These are phyloP conservation scores for Theristus sp. DNA, from an alignment of 2,888 invertebrate species.

Conservation along the genomic window DNA sequence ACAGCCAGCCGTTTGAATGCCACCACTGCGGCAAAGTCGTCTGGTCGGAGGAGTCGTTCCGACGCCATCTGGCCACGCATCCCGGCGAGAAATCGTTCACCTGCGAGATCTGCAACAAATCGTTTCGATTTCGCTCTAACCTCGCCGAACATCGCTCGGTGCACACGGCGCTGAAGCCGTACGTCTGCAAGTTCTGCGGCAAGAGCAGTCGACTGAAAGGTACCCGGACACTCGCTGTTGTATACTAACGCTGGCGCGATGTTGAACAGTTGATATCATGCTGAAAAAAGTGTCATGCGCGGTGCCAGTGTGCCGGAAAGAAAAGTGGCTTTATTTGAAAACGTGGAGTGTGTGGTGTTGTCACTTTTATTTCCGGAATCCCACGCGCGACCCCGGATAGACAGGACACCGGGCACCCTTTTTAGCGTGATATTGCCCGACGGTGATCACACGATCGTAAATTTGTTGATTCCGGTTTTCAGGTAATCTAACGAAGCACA, in stretches of 20 bases:
- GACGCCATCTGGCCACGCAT: not conserved
- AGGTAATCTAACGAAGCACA: slow-evolving; percentile 29
- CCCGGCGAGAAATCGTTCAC: slow-evolving; percentile 13
- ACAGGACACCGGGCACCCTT: too few relatives aligned
- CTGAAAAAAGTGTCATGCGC: too few relatives aligned
- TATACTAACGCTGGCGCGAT: too few relatives aligned
- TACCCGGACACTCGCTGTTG: too few relatives aligned
- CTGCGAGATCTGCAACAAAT: slow-evolving; percentile 29
- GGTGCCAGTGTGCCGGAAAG: too few relatives aligned
- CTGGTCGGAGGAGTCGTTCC: not conserved
- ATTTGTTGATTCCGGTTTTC: too few relatives aligned
- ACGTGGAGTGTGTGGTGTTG: too few relatives aligned
- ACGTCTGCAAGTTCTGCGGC: slow-evolving; percentile 28
- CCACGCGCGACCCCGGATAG: not conserved
- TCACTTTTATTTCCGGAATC: too few relatives aligned
- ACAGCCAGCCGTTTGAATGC: not conserved
- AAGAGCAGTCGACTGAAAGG: slow-evolving; percentile 26
- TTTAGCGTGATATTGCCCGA: too few relatives aligned
- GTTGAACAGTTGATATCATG: too few relatives aligned
- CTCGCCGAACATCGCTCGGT: slow-evolving; percentile 29
- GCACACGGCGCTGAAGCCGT: slow-evolving; percentile 27
- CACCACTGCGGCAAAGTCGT: not conserved
- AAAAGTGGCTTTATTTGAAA: too few relatives aligned
- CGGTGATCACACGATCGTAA: too few relatives aligned
- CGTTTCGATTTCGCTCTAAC: slow-evolving; percentile 29